These are phyloP conservation scores for Ophioderma brevispina DNA, from an alignment of 35 echinoderm and acorn worm species.

Conservation along the genomic window DNA sequence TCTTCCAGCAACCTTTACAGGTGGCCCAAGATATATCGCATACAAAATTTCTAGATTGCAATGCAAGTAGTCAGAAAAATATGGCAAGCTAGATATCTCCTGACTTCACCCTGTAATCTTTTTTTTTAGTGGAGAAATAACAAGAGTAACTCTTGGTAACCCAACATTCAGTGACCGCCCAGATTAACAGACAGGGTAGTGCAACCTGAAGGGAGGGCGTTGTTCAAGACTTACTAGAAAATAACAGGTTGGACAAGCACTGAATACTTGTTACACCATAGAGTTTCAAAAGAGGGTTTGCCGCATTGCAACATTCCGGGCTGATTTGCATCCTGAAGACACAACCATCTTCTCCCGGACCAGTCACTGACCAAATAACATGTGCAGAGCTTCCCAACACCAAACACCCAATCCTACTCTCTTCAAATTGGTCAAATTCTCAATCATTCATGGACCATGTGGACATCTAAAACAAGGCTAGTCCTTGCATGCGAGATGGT, in stretches of 20 bases:
- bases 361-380: conserved; percentile 28
- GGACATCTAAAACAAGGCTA: conserved; percentile 1
- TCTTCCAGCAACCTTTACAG: conserved; percentile 31
- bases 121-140: conserved; percentile 47
- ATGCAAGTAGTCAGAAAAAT: conserved; percentile 30
- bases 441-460: conserved; percentile 52
- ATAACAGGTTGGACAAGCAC: conserved; percentile 46
- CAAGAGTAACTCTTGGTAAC: neutral
- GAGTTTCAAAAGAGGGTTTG: conserved; percentile 51
- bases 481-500: conserved; percentile 32
- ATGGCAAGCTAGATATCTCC: conserved; percentile 23
- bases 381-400: conserved; percentile 44
- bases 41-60: conserved; percentile 15
- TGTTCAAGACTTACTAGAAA: conserved; percentile 14
- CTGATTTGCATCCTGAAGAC: conserved; percentile 2
- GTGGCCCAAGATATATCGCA: conserved; percentile 25
- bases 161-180: conserved; percentile 25
- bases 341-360: conserved; percentile 12
- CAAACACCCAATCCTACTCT: neutral
- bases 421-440: neutral
- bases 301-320: too few relatives aligned
- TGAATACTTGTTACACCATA: conserved; percentile 10
- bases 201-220: conserved; percentile 14
- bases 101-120: conserved; percentile 52
- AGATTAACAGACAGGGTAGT: conserved; percentile 39